phyloP scores from a whole-genome alignment of 2,113 vertebrate species.

The Pionites leucogaster region DNA sequence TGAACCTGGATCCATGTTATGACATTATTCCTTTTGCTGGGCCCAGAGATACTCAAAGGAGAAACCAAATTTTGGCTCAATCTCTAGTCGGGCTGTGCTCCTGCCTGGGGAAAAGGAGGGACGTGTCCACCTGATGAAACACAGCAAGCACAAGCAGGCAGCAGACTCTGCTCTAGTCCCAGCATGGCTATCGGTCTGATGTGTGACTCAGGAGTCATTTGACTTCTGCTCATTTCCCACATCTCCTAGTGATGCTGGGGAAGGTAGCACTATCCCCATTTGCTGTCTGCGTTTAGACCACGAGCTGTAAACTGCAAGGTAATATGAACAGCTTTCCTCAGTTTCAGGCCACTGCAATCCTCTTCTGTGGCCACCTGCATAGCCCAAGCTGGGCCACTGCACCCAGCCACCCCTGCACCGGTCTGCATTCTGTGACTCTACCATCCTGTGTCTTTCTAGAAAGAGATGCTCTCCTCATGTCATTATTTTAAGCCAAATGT shows the following conservation, averaged over 20 bases:
- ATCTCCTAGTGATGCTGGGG: fast-evolving
- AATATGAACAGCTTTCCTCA: not conserved
- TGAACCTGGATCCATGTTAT: not conserved
- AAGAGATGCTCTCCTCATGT: not conserved
- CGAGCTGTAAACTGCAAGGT: not conserved
- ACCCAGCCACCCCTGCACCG: not conserved
- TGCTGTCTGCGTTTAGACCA: not conserved
- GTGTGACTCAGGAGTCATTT: not conserved
- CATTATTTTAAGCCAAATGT: not conserved
- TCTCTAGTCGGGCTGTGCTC: not conserved
- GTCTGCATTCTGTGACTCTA: fast-evolving
- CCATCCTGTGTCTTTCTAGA: not conserved
- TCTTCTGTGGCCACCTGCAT: not conserved
- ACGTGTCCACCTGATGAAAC: not conserved
- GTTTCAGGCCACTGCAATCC: not conserved
- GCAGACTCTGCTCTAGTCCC: not conserved
- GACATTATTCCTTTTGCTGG: not conserved
- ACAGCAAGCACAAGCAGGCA: not conserved
- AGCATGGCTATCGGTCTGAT: not conserved
- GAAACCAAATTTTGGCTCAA: not conserved
- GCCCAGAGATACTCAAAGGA: not conserved
- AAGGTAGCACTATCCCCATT: not conserved
- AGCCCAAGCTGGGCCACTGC: not conserved
- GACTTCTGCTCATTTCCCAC: not conserved
- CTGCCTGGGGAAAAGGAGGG: not conserved